phyloP scores from a whole-genome alignment of 1,140 invertebrate genomes.

The Capitella teleta region DNA sequence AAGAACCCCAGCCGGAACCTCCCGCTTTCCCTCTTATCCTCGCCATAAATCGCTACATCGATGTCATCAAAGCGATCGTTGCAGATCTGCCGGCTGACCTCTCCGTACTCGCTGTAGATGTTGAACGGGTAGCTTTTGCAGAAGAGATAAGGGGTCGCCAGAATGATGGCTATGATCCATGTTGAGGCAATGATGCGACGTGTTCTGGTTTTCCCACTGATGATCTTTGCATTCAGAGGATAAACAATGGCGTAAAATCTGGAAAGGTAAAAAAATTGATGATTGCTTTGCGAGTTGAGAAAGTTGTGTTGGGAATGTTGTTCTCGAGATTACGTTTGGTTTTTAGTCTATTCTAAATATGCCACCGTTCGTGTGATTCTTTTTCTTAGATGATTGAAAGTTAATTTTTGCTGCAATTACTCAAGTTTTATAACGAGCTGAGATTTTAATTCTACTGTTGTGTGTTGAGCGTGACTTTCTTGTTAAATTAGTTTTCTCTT shows the following conservation, averaged over 20 bases:
- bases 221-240: slow-evolving; percentile 40
- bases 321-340: neutral
- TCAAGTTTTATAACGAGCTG: no score
- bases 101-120: slow-evolving; percentile 35
- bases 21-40: slow-evolving; percentile 12
- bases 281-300: neutral
- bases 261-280: slow-evolving; percentile 12
- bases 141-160: slow-evolving; percentile 39
- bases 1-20: slow-evolving; percentile 39
- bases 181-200: slow-evolving; percentile 36
- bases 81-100: slow-evolving; percentile 37
- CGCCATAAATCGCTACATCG: slow-evolving; percentile 20
- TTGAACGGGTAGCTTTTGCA: slow-evolving; percentile 20
- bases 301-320: neutral
- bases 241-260: slow-evolving; percentile 47
- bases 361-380: no score
- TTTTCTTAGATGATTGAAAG: no score
- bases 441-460: no score
- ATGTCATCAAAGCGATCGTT: slow-evolving; percentile 35
- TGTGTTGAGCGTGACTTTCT: no score
- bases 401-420: no score
- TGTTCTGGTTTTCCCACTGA: slow-evolving; percentile 37
- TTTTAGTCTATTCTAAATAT: no score
- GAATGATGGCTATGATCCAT: slow-evolving; percentile 39
- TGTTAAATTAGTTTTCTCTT: no score